A percentile compares a stretch with the other conserved stretches of the same genome.
These are phyloP conservation scores for Calonectris borealis DNA, from an alignment of 2,113 vertebrate genomes.

Conservation along the genomic window DNA sequence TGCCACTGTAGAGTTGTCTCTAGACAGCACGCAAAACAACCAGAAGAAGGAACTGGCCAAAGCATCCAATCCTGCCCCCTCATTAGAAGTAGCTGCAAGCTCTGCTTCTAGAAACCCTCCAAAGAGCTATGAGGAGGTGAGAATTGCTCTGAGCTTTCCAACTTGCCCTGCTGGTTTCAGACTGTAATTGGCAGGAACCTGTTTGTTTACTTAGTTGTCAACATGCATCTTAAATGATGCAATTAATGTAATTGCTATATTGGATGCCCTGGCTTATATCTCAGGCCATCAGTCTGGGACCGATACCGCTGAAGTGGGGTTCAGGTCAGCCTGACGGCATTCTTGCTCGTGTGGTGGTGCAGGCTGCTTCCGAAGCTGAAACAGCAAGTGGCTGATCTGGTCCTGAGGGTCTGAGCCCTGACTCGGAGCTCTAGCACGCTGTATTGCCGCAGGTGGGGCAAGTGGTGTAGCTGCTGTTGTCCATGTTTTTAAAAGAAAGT, in stretches of 20 bases:
- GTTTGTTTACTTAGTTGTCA: background rate
- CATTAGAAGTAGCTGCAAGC: conserved; percentile 69
- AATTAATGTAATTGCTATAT: background rate
- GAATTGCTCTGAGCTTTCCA: background rate
- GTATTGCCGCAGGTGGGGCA: background rate
- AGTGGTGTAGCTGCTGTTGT: background rate
- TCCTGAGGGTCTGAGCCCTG: background rate
- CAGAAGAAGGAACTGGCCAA: conserved; percentile 78
- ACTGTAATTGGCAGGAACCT: background rate
- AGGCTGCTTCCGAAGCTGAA: background rate
- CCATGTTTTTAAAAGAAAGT: background rate
- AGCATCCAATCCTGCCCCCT: conserved; percentile 63
- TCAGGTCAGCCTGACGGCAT: background rate
- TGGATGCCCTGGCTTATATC: background rate
- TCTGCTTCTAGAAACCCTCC: conserved; percentile 72
- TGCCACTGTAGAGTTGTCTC: conserved; percentile 91
- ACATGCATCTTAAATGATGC: background rate
- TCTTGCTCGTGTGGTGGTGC: rapidly evolving
- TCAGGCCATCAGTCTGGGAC: background rate
- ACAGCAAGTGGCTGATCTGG: background rate
- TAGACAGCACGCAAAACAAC: conserved; percentile 84
- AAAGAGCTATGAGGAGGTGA: conserved; percentile 86
- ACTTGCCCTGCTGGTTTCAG: background rate
- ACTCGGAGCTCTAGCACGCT: rapidly evolving
- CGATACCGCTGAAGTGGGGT: background rate